Conservation (phyloP, 2,113 vertebrate species). For the Tragelaphus scriptus region DNA sequence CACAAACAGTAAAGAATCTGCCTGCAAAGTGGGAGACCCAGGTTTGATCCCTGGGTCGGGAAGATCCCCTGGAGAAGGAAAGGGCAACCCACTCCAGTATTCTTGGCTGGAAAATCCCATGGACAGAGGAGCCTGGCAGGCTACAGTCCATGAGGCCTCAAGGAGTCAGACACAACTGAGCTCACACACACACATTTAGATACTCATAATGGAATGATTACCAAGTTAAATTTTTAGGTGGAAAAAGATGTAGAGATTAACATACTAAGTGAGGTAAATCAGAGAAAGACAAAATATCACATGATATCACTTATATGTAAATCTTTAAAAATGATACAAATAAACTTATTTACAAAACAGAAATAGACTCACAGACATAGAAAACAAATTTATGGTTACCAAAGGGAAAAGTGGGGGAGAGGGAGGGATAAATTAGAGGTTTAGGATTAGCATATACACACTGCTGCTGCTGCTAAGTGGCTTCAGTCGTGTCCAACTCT, state of each 20-base stretch:
- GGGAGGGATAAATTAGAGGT: neutral
- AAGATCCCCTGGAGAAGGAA: neutral
- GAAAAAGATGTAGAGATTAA: neutral
- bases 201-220: neutral
- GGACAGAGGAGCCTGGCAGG: neutral
- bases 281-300: neutral
- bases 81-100: neutral
- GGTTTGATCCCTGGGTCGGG: neutral
- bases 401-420: neutral
- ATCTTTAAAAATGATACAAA: neutral
- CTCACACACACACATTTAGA: neutral
- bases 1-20: neutral
- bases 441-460: neutral
- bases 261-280: neutral
- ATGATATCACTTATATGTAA: neutral
- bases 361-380: neutral
- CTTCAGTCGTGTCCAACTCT: too few relatives aligned
- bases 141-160: neutral
- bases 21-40: neutral
- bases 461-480: too few relatives aligned
- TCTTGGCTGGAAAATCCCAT: neutral
- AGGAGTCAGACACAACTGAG: neutral
- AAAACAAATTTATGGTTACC: neutral
- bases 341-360: neutral
- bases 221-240: neutral